These are phyloP conservation scores for Brachystomella parvula DNA, from an alignment of 1,140 invertebrate genomes.

Conservation along the genomic window DNA sequence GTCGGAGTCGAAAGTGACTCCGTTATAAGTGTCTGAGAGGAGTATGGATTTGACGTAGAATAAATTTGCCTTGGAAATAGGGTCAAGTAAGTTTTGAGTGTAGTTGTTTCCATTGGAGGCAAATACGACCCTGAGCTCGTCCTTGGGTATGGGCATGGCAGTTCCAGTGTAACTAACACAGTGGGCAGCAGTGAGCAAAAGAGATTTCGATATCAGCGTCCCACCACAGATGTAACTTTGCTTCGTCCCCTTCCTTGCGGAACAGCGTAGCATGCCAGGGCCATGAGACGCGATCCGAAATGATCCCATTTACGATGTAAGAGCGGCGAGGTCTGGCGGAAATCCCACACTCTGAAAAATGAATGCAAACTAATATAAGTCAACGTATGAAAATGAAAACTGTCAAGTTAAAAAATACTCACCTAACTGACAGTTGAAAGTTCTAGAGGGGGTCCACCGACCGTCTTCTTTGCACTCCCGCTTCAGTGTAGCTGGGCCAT, in stretches of 20 bases:
- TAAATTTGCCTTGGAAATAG: slow-evolving; percentile 1
- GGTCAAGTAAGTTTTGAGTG: background rate
- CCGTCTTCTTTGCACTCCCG: background rate
- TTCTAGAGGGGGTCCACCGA: background rate
- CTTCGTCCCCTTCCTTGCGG: background rate
- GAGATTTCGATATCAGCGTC: background rate
- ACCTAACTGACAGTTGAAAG: background rate
- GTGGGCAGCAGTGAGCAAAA: slow-evolving; percentile 9
- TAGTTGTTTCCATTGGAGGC: background rate
- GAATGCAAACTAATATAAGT: too few species aligned
- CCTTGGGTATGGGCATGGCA: background rate
- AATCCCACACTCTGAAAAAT: slow-evolving; percentile 17
- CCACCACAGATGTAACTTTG: slow-evolving; percentile 14
- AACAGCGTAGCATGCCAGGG: slow-evolving; percentile 19
- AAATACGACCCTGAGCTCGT: slow-evolving; percentile 5
- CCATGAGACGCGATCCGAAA: background rate
- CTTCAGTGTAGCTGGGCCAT: background rate
- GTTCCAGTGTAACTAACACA: slow-evolving; percentile 1
- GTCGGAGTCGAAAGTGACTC: slow-evolving; percentile 12
- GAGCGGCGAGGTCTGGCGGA: background rate
- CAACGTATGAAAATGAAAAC: background rate
- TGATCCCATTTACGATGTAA: slow-evolving; percentile 12
- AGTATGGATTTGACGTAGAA: background rate
- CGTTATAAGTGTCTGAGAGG: slow-evolving; percentile 12
- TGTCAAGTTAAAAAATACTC: background rate